Percentiles rank a stretch among this genome's conserved stretches.
phyloP scores from a whole-genome alignment of 1,140 invertebrate species.

The Saccostrea glomerata region DNA sequence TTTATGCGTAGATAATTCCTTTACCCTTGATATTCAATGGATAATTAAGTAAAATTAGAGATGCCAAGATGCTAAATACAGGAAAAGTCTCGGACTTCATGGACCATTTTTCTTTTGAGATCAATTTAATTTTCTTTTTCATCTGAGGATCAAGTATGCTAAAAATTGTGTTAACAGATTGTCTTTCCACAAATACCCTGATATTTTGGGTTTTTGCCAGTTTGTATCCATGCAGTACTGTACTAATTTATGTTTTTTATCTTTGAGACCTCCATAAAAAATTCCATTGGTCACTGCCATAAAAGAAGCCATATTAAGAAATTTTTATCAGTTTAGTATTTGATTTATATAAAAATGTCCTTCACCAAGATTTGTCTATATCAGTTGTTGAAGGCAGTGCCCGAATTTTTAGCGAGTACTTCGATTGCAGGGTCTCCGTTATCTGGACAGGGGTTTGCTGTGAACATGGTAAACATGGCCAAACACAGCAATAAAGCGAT shows the following conservation, averaged over 20 bases:
- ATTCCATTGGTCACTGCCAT: no score
- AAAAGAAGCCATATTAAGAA: neutral
- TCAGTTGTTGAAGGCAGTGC: constrained; percentile 1
- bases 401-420: neutral
- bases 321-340: neutral
- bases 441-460: neutral
- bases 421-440: neutral
- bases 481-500: constrained; percentile 3
- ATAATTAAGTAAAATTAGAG: no score
- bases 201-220: neutral
- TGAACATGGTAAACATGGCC: neutral
- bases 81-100: no score
- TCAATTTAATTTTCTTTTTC: no score
- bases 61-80: no score
- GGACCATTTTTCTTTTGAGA: no score
- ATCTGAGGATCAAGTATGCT: no score
- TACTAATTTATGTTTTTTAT: neutral
- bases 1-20: no score
- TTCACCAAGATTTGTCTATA: neutral
- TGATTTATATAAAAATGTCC: constrained; percentile 26
- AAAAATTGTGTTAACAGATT: neutral
- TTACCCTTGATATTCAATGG: no score
- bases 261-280: no score
- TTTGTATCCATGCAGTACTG: neutral
- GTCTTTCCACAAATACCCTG: neutral